These are phyloP conservation scores for Cetonia aurata DNA, from an alignment of 2,888 invertebrate genomes.

Conservation along the genomic window DNA sequence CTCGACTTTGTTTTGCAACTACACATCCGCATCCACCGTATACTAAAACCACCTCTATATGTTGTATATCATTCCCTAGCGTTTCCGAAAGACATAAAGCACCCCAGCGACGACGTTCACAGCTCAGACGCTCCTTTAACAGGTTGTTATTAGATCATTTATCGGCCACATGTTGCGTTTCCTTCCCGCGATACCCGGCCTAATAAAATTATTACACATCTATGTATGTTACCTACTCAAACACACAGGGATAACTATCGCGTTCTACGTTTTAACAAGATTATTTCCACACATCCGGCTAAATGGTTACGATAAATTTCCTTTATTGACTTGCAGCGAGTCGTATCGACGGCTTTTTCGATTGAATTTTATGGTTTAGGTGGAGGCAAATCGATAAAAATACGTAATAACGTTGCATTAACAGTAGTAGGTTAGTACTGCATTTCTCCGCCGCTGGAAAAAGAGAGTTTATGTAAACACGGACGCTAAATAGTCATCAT, in stretches of 20 bases:
- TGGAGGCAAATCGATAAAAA: slow-evolving; percentile 24
- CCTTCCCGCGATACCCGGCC: slow-evolving; percentile 23
- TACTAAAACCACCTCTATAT: neutral
- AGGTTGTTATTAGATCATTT: slow-evolving; percentile 45
- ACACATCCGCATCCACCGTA: neutral
- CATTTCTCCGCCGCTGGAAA: too few relatives aligned
- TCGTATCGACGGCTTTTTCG: slow-evolving; percentile 27
- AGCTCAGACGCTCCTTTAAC: slow-evolving; percentile 22
- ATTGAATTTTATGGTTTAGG: slow-evolving; percentile 21
- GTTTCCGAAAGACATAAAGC: slow-evolving; percentile 33
- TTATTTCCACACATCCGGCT: slow-evolving; percentile 38
- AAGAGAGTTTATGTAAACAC: too few relatives aligned
- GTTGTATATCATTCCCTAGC: slow-evolving; percentile 25
- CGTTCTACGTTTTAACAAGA: slow-evolving; percentile 41
- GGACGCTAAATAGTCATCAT: too few relatives aligned
- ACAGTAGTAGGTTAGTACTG: too few relatives aligned
- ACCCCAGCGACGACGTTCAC: slow-evolving; percentile 9
- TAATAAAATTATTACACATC: slow-evolving; percentile 46
- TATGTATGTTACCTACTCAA: neutral
- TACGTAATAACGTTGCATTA: too few relatives aligned
- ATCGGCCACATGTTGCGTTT: slow-evolving; percentile 44
- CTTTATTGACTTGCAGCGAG: slow-evolving; percentile 33
- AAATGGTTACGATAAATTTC: slow-evolving; percentile 38
- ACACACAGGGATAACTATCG: slow-evolving; percentile 28
- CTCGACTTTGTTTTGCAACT: neutral